Base-by-base conservation (phyloP, 2,797 vertebrate species). In the Echiichthys vipera region DNA sequence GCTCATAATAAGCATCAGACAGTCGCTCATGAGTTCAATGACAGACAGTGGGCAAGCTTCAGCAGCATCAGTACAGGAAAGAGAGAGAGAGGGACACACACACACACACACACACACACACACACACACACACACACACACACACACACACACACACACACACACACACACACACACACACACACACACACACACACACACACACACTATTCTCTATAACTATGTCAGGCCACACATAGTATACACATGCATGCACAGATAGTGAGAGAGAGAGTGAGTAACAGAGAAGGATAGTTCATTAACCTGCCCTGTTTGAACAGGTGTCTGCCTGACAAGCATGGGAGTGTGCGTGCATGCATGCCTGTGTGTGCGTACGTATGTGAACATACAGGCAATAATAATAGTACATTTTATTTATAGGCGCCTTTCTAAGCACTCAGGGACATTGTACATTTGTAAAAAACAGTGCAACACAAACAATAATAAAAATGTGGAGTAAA, bases 221-320 rank as follows among this genome's bases (percentile, higher is more conserved):
- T 55, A 30, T 20, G 40, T 51, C 51, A 74, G 62, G 68, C 68
- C 73, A 81, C 76, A 80, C 69, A 74, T 58, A 59, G 29, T 68
- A 74, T 55, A 67, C 7, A n/a, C n/a, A n/a, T n/a, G n/a, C n/a
- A 81, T 53, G 67, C 22, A 79, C 45, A 79, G 55, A 58, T 53
- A 65, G 59, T 54, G 18, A 13, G 55, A 47, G 57, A 74, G 27
- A 24, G 56, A 51, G 59, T 50, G 50, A 61, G 55, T 4, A 7
- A 53, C 57, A 79, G 71, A 71, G 66, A 85, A 56, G 65, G n/a
- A n/a, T n/a, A n/a, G 81, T 79, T 93, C 90, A 91, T 93, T 93
- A 91, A 88, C 85, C 83, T 83, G 90, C 77, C 54, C 74, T 93
- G 90, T 94, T 95, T 94, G 89, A 93, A 95, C 92, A 94, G 93